Conservation (phyloP, 2,797 vertebrate species). For the Phoeniculus purpureus region DNA sequence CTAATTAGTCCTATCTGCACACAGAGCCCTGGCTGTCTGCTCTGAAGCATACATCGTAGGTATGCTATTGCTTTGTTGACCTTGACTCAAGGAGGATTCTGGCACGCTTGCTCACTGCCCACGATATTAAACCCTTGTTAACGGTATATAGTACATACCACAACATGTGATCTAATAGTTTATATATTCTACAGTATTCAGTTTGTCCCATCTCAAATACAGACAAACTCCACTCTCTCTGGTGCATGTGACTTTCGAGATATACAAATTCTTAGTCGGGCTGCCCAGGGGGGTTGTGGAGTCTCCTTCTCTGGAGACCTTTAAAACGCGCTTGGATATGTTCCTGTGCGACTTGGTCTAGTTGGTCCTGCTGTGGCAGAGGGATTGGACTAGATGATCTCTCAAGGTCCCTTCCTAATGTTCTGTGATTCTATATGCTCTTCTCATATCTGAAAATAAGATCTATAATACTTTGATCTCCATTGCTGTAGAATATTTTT, state of each 20-base stretch:
- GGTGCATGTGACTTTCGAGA: neutral
- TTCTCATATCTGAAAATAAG: neutral
- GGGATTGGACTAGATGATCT: too few relatives aligned
- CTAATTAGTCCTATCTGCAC: neutral
- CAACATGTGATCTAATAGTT: neutral
- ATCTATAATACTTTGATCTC: neutral
- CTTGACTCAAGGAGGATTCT: accelerated
- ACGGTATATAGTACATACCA: neutral
- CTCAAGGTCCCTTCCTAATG: too few relatives aligned
- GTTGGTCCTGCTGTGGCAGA: too few relatives aligned
- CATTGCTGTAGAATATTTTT: neutral
- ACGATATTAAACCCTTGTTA: neutral
- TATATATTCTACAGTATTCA: neutral
- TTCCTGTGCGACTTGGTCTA: too few relatives aligned
- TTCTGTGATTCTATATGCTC: neutral
- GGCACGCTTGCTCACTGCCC: neutral
- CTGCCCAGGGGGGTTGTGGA: too few relatives aligned
- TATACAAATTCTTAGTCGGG: neutral
- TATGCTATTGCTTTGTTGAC: neutral
- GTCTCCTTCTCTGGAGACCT: too few relatives aligned
- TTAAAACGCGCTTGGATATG: too few relatives aligned
- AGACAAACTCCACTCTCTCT: neutral
- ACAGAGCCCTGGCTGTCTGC: neutral
- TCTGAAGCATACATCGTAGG: neutral
- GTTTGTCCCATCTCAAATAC: neutral